Evolutionary conservation across 2,888 invertebrate genomes (phyloP).

Genomic region (Spodoptera picta): DNA sequence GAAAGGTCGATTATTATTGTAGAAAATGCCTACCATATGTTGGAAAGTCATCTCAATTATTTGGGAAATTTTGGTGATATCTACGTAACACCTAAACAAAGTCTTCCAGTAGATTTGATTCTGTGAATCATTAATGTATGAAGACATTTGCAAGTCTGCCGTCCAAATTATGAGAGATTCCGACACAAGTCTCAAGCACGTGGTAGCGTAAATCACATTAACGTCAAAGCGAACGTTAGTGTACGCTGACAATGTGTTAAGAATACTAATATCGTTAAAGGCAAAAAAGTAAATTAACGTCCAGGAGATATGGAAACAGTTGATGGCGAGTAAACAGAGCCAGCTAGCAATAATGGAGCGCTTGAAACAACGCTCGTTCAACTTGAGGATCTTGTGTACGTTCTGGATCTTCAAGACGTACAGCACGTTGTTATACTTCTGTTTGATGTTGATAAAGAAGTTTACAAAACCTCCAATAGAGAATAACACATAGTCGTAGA

Average conservation of each 20-base stretch:
- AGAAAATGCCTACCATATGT: not conserved
- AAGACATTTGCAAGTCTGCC: not conserved
- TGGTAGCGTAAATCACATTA: slow-evolving; percentile 9
- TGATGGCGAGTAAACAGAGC: not conserved
- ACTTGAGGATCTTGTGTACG: slow-evolving; percentile 6
- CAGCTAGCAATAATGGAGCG: slow-evolving; percentile 13
- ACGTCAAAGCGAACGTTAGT: slow-evolving; percentile 9
- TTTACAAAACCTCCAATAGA: slow-evolving; percentile 4
- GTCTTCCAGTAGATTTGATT: not conserved
- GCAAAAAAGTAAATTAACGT: not conserved
- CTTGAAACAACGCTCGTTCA: not conserved
- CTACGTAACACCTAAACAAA: not conserved
- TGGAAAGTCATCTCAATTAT: not conserved
- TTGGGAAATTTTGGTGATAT: not conserved
- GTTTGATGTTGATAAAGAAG: slow-evolving; percentile 3
- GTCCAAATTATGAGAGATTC: not conserved
- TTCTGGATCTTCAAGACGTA: slow-evolving; percentile 33
- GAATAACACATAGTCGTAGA: slow-evolving; percentile 3
- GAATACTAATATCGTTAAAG: slow-evolving; percentile 1
- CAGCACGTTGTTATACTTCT: slow-evolving; percentile 8
- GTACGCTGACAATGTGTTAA: not conserved
- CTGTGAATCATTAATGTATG: too few species aligned
- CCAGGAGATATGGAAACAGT: slow-evolving; percentile 7
- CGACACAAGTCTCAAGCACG: slow-evolving; percentile 7
- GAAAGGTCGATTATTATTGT: too few species aligned